Conservation (phyloP, 2,797 vertebrate genomes). For the Melanotaenia boesemani region DNA sequence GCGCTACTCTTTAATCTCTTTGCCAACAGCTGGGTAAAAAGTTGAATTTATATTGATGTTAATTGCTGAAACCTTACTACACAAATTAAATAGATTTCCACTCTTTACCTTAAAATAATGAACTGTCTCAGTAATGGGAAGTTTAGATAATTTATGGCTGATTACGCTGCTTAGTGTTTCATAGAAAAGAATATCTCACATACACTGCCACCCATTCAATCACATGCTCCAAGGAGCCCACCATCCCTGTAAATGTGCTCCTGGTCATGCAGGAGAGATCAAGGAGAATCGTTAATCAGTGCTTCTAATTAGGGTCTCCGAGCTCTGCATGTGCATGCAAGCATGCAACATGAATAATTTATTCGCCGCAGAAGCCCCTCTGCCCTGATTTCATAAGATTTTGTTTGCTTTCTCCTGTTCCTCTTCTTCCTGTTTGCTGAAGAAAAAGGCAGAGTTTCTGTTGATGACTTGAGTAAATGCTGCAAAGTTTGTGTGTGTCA, state of each 20-base stretch:
- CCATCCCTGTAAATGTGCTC: slow-evolving; percentile 55
- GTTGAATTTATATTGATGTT: neutral
- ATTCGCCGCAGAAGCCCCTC: slow-evolving; percentile 46
- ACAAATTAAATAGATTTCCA: neutral
- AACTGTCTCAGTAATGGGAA: neutral
- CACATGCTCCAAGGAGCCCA: slow-evolving; percentile 10
- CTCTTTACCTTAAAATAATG: neutral
- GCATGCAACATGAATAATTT: slow-evolving; percentile 63
- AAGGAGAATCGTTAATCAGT: slow-evolving; percentile 75
- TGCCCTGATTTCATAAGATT: slow-evolving; percentile 60
- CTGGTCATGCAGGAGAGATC: slow-evolving; percentile 66
- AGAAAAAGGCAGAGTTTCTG: slow-evolving; percentile 38
- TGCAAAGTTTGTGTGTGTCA: slow-evolving; percentile 9
- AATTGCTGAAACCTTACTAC: neutral
- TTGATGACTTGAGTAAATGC: slow-evolving; percentile 44
- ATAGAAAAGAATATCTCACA: neutral
- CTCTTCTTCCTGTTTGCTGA: slow-evolving; percentile 31
- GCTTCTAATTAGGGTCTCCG: slow-evolving; percentile 51
- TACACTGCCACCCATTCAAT: neutral
- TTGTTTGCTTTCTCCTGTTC: neutral
- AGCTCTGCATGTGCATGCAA: slow-evolving; percentile 13
- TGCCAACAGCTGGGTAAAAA: neutral
- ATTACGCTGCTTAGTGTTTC: neutral
- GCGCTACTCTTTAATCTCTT: too few relatives aligned
- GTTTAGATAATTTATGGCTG: neutral